Percentiles rank a stretch among this genome's conserved stretches.
These are phyloP conservation scores for Acrobasis consociella DNA, from an alignment of 2,888 invertebrate species.

Conservation along the genomic window DNA sequence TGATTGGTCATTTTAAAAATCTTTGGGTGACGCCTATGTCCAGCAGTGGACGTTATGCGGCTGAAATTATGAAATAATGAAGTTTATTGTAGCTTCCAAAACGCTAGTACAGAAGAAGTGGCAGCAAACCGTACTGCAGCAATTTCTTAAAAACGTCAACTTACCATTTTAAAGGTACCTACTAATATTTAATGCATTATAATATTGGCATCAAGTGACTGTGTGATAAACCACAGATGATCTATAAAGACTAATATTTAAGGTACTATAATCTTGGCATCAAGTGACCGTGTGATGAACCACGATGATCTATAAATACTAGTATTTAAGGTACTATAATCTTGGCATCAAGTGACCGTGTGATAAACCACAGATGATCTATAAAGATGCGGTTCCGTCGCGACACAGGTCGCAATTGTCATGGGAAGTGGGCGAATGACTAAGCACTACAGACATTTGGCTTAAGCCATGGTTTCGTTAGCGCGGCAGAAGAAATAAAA, in stretches of 20 bases:
- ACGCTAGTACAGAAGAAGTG: too few relatives aligned
- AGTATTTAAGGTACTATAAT: constrained; percentile 9
- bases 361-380: constrained; percentile 29
- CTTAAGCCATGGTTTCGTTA: constrained; percentile 41
- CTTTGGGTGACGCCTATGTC: too few relatives aligned
- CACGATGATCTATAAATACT: constrained; percentile 34
- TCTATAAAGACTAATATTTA: constrained; percentile 31
- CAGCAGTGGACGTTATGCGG: too few relatives aligned
- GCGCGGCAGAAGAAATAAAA: constrained; percentile 26
- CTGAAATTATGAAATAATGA: too few relatives aligned
- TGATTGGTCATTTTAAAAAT: too few relatives aligned
- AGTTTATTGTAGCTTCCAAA: too few relatives aligned
- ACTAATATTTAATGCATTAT: constrained; percentile 1
- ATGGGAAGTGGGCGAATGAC: constrained; percentile 59
- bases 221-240: constrained; percentile 27
- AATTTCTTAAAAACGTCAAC: too few relatives aligned
- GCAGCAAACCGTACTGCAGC: too few relatives aligned
- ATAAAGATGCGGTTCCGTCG: constrained; percentile 42
- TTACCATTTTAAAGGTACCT: background rate
- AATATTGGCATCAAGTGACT: constrained; percentile 21
- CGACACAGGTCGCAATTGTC: constrained; percentile 50
- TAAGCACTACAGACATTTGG: constrained; percentile 40
- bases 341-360: constrained; percentile 22
- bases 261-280: constrained; percentile 14
- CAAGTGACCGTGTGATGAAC: constrained; percentile 22